Evolutionary conservation across 2,113 vertebrate genomes (phyloP), one percentile per base, ranked within the genome.

Genomic region (Cnemophilus loriae): DNA sequence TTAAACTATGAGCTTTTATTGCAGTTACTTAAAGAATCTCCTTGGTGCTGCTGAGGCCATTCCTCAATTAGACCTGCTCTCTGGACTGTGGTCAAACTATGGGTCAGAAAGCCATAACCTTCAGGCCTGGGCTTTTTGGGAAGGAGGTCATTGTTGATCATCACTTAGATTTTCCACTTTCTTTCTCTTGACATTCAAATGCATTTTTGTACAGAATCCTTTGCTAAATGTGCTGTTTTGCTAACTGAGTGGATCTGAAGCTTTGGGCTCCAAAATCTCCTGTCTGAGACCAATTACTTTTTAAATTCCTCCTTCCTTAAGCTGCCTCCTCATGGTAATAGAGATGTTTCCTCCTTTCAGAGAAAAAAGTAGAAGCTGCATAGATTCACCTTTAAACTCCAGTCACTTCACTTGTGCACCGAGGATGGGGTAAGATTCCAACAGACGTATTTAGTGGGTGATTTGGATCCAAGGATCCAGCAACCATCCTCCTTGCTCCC

Each of bases 51-150:
- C 41, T 56, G 41, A 35, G 27, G 39, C 28, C 6, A 7, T 47
- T 77, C 32, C 23, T 55, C 17, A 30, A 5, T 39, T 6, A 32
- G 32, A 47, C 5, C 7, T 59, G 6, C 10, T 46, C 24, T 61
- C 30, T 3, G 1, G 33, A 28, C 27, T 42, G 27, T 26, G 16
- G 8, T 39, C 32, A 52, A 22, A 10, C 21, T 2, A 2, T 0
- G 3, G 44, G 10, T n/a, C 32, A 74, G 16, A 42, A 56, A 49
- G 11, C 4, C 2, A 10, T 11, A 70, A 37, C 5, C 21, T 82
- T 42, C 5, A 7, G 17, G n/a, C 17, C 23, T 60, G 27, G 27
- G 32, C 4, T 20, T 27, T 57, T 30, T 68, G 35, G 21, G 37
- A 33, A 82, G 26, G 24, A 69, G 6, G 35, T 73, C 4, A 26